These are phyloP conservation scores for Brachynemurus nebulosus DNA, from an alignment of 2,888 invertebrate genomes.

Conservation along the genomic window DNA sequence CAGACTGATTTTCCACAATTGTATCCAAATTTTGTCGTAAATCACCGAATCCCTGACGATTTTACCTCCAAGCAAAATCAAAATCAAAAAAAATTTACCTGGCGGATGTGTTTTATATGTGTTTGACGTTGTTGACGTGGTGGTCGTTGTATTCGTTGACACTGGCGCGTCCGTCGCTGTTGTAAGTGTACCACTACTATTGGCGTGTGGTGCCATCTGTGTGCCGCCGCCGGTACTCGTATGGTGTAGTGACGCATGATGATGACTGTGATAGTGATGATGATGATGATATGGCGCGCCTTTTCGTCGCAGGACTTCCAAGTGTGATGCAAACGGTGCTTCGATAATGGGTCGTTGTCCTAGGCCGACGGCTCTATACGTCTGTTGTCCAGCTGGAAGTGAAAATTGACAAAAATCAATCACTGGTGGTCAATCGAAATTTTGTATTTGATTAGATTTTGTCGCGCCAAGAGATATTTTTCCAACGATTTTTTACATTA, in stretches of 20 bases:
- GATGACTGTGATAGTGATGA: slow-evolving; percentile 25
- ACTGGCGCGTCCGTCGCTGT: not conserved
- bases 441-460: no score
- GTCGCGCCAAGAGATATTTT: no score
- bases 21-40: no score
- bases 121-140: not conserved
- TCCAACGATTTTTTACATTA: no score
- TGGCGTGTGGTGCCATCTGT: not conserved
- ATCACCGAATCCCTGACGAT: no score
- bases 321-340: slow-evolving; percentile 45
- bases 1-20: no score
- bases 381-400: slow-evolving; percentile 38
- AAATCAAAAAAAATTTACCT: no score
- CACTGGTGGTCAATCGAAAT: no score
- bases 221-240: no score
- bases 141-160: not conserved
- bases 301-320: slow-evolving; percentile 53
- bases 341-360: slow-evolving; percentile 54
- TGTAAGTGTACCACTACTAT: not conserved
- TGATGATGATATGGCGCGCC: slow-evolving; percentile 33
- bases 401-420: no score
- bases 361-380: slow-evolving; percentile 59
- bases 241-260: no score
- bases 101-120: not conserved
- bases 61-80: no score